Evolutionary conservation across 2,797 vertebrate species (phyloP), one percentile per base, ranked within the genome.

Genomic region (Chromis chromis): DNA sequence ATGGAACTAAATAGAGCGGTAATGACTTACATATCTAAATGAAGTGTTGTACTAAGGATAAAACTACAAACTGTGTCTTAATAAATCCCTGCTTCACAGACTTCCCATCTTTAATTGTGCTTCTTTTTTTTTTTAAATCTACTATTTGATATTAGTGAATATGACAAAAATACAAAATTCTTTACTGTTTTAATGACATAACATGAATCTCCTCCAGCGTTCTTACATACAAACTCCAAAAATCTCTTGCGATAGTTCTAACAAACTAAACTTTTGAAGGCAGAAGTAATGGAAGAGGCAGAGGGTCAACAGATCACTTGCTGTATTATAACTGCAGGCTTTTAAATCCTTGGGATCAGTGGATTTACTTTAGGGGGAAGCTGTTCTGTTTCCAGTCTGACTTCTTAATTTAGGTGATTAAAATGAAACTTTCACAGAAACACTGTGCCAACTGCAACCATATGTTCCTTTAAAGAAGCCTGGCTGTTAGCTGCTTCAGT

Each of bases 1-100:
- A 50, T 54, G 53, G 33, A 54, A 52, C 74, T 76, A 50, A 81
- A 76, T 57, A 48, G 54, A 77, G 10, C 36, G 44, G 33, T 1
- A n/a, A 58, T 19, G 9, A 44, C 39, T 49, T 22, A 60, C 22
- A 36, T 65, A 28, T 61, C 63, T 9, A 46, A 46, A 75, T 6
- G 22, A 11, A 39, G 49, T 22, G 17, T 16, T 31, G 16, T 27
- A 11, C 17, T 28, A 4, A 21, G 13, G 6, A 59, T 59, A 25
- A 53, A 57, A 68, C 53, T 24, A 39, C n/a, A 59, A 11, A 14
- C 11, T 4, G 39, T 40, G 33, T 11, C 12, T 36, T 11, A 36
- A 11, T 19, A 36, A 3, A 17, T 13, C 21, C 13, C 31, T 22
- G n/a, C 0, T 54, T 58, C 19, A 46, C 14, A 56, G 5, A 36